Evolutionary conservation across 2,888 invertebrate species (phyloP).

Genomic region (Xestobium rufovillosum): DNA sequence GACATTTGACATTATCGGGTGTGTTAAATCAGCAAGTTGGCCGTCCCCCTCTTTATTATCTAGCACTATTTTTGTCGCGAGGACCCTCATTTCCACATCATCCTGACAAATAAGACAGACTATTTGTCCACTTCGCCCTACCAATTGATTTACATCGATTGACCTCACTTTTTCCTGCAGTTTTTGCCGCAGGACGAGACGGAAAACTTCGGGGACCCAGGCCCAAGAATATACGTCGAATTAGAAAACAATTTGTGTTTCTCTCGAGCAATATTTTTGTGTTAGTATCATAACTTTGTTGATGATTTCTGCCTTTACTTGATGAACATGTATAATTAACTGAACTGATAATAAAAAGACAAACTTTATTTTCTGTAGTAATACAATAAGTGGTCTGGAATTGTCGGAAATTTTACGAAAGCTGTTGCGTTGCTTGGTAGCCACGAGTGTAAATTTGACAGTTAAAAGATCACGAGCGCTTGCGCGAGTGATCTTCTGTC

Average conservation of each 20-base stretch:
- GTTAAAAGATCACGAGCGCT: no score
- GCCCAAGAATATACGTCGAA: not conserved
- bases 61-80: slow-evolving; percentile 34
- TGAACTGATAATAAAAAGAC: no score
- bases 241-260: slow-evolving; percentile 6
- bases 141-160: slow-evolving; percentile 44
- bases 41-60: slow-evolving; percentile 6
- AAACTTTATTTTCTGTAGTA: no score
- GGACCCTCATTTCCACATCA: slow-evolving; percentile 40
- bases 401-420: no score
- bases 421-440: no score
- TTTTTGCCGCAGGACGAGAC: slow-evolving; percentile 14
- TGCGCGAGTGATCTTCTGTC: no score
- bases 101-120: slow-evolving; percentile 42
- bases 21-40: slow-evolving; percentile 12
- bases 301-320: no score
- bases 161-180: slow-evolving; percentile 26
- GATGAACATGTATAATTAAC: no score
- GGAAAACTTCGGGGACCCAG: not conserved
- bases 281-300: no score
- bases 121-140: slow-evolving; percentile 41
- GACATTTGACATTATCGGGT: slow-evolving; percentile 2
- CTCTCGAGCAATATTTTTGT: slow-evolving; percentile 5
- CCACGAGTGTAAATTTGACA: no score
- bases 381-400: no score